These are phyloP conservation scores for Hypotaenidia okinawae DNA, from an alignment of 2,797 vertebrate species.

Conservation along the genomic window DNA sequence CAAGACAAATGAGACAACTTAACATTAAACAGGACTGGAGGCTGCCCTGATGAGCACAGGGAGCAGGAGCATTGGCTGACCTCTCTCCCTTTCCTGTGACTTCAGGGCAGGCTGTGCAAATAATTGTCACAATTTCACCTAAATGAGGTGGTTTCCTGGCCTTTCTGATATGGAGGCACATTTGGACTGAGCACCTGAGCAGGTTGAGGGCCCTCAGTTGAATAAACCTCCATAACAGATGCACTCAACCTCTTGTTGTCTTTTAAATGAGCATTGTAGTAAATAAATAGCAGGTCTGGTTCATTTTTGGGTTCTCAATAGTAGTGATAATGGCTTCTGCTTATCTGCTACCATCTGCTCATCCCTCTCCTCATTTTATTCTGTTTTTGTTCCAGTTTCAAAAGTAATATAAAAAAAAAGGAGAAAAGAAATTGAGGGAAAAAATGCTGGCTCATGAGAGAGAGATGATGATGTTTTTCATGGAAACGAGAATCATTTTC, in stretches of 20 bases:
- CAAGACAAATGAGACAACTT: not conserved
- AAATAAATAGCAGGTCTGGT: not conserved
- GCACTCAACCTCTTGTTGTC: not conserved
- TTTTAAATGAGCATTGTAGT: not conserved
- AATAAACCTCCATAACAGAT: not conserved
- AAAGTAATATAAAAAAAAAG: not conserved
- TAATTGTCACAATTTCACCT: not conserved
- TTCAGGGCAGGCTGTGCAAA: not conserved
- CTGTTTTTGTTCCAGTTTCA: not conserved
- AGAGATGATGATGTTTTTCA: not conserved
- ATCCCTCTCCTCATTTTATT: not conserved
- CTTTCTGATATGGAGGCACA: not conserved
- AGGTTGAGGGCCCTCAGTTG: fast-evolving
- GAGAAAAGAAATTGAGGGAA: not conserved
- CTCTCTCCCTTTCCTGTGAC: not conserved
- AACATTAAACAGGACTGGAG: not conserved
- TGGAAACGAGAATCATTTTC: not conserved
- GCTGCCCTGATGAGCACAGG: not conserved
- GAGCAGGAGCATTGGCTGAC: not conserved
- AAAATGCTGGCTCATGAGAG: not conserved
- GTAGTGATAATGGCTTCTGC: not conserved
- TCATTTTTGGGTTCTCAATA: not conserved
- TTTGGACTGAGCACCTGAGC: not conserved
- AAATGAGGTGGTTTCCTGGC: not conserved
- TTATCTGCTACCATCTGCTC: not conserved